Percentiles rank a stretch among this genome's conserved stretches.
Conservation (phyloP, 2,888 invertebrate genomes). For the Gonocerus acuteangulatus region DNA sequence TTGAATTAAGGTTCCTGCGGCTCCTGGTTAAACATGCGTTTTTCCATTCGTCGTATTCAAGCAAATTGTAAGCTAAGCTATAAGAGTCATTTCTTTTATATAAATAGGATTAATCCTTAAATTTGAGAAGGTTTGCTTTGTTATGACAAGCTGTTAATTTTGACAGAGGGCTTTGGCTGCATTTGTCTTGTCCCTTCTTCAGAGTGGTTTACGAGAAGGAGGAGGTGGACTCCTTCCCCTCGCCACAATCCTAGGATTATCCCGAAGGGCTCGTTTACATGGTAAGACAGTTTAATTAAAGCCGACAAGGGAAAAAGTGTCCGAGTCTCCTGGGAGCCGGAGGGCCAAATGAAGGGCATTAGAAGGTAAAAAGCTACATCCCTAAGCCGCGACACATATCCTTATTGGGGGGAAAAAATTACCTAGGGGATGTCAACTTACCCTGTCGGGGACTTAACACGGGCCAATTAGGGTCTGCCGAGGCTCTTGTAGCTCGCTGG, state of each 20-base stretch:
- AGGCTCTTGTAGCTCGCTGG: neutral
- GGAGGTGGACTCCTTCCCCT: neutral
- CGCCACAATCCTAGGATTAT: slow-evolving; percentile 9
- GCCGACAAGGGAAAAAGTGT: slow-evolving; percentile 26
- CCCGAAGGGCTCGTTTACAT: slow-evolving; percentile 29
- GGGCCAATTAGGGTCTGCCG: slow-evolving; percentile 25
- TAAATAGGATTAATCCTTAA: no score
- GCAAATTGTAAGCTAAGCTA: no score
- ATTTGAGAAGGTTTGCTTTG: no score
- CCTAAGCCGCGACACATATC: slow-evolving; percentile 29
- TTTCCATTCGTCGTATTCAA: no score
- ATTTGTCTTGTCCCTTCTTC: no score
- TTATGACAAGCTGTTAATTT: no score
- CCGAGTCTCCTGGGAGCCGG: neutral
- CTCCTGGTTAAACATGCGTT: no score
- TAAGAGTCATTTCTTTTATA: no score
- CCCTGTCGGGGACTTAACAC: slow-evolving; percentile 18
- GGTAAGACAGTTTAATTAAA: slow-evolving; percentile 35
- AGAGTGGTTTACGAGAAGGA: no score
- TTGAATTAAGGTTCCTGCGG: no score
- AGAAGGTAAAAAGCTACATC: neutral
- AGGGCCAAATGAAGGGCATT: slow-evolving; percentile 26
- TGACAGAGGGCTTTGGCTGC: no score
- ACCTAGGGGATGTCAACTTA: slow-evolving; percentile 25
- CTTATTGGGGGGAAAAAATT: slow-evolving; percentile 25